A percentile compares a stretch with the other conserved stretches of the same genome.
Conservation (phyloP, 2,797 vertebrate species). For the Molossus molossus region DNA sequence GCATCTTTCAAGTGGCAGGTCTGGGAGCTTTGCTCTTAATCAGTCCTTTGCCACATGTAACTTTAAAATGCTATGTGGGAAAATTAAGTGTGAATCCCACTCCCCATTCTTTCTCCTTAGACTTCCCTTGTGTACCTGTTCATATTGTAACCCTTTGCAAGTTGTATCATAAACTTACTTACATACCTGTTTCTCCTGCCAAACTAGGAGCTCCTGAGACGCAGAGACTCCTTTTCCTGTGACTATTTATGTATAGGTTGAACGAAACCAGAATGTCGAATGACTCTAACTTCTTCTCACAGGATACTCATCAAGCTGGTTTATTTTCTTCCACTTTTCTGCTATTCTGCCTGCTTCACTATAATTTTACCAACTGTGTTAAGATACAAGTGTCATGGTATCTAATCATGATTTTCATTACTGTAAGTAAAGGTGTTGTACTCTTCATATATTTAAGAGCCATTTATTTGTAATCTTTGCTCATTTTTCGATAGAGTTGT, state of each 20-base stretch:
- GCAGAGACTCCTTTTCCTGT: not conserved
- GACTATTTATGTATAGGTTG: not conserved
- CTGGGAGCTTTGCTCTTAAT: not conserved
- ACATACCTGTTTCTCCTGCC: not conserved
- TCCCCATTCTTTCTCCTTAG: not conserved
- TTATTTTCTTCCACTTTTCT: not conserved
- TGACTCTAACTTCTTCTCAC: not conserved
- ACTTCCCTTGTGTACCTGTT: not conserved
- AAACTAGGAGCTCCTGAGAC: not conserved
- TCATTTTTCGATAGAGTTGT: conserved; percentile 7
- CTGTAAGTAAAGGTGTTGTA: not conserved
- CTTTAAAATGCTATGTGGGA: not conserved
- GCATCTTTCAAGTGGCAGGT: not conserved
- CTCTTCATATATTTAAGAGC: not conserved
- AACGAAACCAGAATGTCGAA: not conserved
- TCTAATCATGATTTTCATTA: not conserved
- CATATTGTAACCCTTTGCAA: not conserved
- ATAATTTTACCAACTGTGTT: not conserved
- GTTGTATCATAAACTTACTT: not conserved
- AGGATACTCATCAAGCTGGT: not conserved
- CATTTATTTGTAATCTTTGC: not conserved
- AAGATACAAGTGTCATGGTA: not conserved
- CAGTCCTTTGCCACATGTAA: not conserved
- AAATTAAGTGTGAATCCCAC: not conserved
- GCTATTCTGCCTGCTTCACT: not conserved